Evolutionary conservation across 2,888 invertebrate species (phyloP), one percentile per base, ranked within the genome.

Genomic region (Myopa tessellatipennis): DNA sequence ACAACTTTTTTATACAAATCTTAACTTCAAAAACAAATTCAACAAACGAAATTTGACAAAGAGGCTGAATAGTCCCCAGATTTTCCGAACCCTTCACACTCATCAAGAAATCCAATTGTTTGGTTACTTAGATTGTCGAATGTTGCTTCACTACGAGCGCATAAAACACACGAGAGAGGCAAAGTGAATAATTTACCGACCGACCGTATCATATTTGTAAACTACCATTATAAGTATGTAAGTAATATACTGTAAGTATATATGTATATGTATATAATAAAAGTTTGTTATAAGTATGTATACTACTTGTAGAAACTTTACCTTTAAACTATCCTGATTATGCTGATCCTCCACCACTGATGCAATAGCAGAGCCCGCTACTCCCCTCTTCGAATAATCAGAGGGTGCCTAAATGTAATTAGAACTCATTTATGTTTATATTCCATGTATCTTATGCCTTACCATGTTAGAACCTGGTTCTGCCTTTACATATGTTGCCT

Each of bases 341-440:
- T 82, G 82, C 76, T 83, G 85, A 74, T 88, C 85, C 10, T 83
- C 86, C 16, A 82, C 82, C 5, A 83, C 81, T 55, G 85, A 87
- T 52, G 89, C 89, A 52, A 90, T 84, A 14, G 90, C 89, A 65
- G 90, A 90, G 82, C 88, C 90, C 14, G 90, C 88, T 76, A 90
- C 84, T 78, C 88, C 91, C 85, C 91, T 92, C 83, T 92, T 92
- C 1, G 92, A 92, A 77, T 91, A 90, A 83, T 92, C 92, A 38
- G 92, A 92, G 84, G 91, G 88, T 4, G 91, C 91, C 90, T 91
- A n/a, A 67, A 74, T 38, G 26, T 40, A 50, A 40, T 71, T 34
- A 36, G 34, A n/a, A 3, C 50, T 18, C 7, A 67, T 68, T 68
- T 34, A 34, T 16, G 40, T 26, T 60, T 72, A 61, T 69, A 12